Percentiles rank a stretch among this genome's conserved stretches.
Evolutionary conservation across 1,140 invertebrate genomes (phyloP).

Genomic region (Dryas iulia): DNA sequence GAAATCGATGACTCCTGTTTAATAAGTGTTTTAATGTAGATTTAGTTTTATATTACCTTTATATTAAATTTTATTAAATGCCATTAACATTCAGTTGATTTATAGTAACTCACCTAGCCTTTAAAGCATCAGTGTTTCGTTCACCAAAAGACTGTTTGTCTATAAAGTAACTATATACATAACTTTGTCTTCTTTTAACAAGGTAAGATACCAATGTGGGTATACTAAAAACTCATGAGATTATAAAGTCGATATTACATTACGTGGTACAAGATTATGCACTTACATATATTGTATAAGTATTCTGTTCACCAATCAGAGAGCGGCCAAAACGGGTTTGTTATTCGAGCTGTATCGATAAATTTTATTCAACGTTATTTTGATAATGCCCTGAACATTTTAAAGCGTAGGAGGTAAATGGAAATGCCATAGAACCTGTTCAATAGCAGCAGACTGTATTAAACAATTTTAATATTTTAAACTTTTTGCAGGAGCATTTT

Average conservation of each 20-base stretch:
- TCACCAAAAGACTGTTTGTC: background rate
- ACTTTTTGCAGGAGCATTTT: background rate
- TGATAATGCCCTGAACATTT: constrained; percentile 33
- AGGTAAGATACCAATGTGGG: background rate
- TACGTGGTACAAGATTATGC: constrained; percentile 38
- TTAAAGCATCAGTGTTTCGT: background rate
- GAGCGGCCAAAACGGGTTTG: constrained; percentile 27
- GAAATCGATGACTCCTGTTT: constrained; percentile 21
- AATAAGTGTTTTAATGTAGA: constrained; percentile 21
- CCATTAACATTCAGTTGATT: background rate
- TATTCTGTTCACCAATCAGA: constrained; percentile 37
- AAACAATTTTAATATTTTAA: background rate
- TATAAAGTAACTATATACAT: background rate
- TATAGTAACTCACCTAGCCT: background rate
- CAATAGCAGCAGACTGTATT: background rate
- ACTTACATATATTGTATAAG: constrained; percentile 35
- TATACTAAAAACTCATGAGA: constrained; percentile 5
- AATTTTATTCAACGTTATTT: constrained; percentile 46
- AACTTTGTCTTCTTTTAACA: background rate
- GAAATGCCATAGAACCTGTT: constrained; percentile 27
- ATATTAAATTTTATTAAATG: constrained; percentile 20
- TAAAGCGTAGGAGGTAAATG: constrained; percentile 33
- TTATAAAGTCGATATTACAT: constrained; percentile 15
- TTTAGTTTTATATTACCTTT: constrained; percentile 23
- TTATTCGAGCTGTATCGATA: constrained; percentile 39